Conservation (phyloP, 2,113 vertebrate species). For the Axis porcinus region DNA sequence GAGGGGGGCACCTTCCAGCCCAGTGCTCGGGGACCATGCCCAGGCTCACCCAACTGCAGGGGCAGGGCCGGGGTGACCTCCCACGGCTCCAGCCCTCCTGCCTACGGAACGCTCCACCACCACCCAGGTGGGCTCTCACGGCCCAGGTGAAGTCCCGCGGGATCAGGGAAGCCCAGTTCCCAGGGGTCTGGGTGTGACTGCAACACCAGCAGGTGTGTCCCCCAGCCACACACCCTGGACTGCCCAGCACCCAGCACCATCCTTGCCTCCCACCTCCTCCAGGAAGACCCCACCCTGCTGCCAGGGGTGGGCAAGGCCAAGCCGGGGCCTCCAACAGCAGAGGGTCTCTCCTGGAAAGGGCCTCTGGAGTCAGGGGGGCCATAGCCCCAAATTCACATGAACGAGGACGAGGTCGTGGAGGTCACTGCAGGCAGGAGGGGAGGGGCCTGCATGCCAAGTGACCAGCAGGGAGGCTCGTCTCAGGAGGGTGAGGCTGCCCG, state of each 20-base stretch:
- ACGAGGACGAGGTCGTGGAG: rapidly evolving
- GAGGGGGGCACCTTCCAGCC: neutral
- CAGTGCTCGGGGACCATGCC: neutral
- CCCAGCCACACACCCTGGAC: neutral
- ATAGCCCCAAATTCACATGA: neutral
- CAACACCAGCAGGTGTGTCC: neutral
- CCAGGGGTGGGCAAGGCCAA: neutral
- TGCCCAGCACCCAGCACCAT: neutral
- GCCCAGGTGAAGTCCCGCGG: neutral
- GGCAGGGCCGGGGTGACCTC: neutral
- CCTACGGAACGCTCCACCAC: neutral
- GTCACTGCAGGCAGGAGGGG: neutral
- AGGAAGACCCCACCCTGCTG: neutral
- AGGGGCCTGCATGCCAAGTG: rapidly evolving
- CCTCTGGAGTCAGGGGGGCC: neutral
- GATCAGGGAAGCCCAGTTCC: neutral
- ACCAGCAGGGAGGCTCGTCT: neutral
- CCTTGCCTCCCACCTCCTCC: neutral
- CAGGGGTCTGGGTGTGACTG: rapidly evolving
- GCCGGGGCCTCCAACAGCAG: too few relatives aligned
- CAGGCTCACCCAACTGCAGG: neutral
- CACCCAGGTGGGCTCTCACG: neutral
- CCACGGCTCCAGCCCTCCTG: neutral
- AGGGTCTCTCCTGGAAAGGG: neutral
- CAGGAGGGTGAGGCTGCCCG: neutral